Evolutionary conservation across 2,113 vertebrate species (phyloP).

Genomic region (Dermatemys mawii): DNA sequence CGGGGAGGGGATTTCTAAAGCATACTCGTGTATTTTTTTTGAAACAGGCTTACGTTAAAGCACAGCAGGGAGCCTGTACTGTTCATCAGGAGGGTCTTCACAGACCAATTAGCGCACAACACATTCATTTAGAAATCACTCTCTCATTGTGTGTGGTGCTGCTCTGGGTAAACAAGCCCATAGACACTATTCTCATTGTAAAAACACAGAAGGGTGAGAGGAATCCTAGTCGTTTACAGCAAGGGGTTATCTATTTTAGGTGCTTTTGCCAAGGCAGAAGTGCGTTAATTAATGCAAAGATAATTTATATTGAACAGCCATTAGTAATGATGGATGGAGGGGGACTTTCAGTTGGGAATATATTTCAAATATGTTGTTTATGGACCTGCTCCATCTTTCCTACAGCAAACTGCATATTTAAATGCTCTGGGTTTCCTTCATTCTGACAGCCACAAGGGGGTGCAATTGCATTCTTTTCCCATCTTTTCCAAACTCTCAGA

Average conservation of each 20-base stretch:
- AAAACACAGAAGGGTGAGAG: not conserved
- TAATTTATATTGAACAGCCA: not conserved
- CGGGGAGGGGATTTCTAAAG: not conserved
- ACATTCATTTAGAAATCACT: not conserved
- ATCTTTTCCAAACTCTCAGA: not conserved
- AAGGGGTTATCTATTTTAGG: not conserved
- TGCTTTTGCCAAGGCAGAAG: not conserved
- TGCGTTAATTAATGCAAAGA: not conserved
- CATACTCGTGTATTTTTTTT: not conserved
- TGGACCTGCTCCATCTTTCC: fast-evolving
- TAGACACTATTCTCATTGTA: not conserved
- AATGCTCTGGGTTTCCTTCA: not conserved
- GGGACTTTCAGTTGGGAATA: not conserved
- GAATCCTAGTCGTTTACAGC: not conserved
- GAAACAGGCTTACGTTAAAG: not conserved
- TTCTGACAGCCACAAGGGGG: not conserved
- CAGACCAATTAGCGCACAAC: not conserved
- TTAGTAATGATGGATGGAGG: not conserved
- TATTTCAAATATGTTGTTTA: not conserved
- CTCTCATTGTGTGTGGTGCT: not conserved
- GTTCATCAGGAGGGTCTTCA: not conserved
- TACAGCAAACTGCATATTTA: fast-evolving
- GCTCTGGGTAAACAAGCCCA: not conserved
- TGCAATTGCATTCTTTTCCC: not conserved
- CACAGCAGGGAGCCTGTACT: not conserved